Evolutionary conservation across 2,888 invertebrate species (phyloP), one percentile per base, ranked within the genome.

Genomic region (Cancer borealis): DNA sequence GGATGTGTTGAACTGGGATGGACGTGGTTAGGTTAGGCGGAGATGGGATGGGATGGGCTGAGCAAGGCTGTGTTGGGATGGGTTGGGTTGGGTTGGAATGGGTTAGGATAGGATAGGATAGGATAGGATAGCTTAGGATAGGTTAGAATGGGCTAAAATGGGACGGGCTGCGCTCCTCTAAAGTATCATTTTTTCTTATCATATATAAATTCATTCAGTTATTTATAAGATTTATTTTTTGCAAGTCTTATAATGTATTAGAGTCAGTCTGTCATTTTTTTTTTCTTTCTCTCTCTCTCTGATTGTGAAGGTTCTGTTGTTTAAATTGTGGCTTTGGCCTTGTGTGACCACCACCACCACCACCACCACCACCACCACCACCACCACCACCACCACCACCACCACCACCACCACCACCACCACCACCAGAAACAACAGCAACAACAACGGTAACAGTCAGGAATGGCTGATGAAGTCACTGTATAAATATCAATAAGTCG

Each of bases 341-440:
- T 30, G 2, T n/a, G 79, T 79, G 30, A 79, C 79, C 12, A 3
- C 30, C 30, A 79, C 30, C 30, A 79, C 79, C 12, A 30, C 30
- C 79, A 79, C 79, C 79, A 79, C 66, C 66, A n/a, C 66, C 21
- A n/a, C 8, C n/a, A 66, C n/a, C 66, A 66, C 66, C n/a, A n/a
- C 66, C 5, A 66, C 4, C 8, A 66, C 3, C 21, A 66, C 21
- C n/a, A 66, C 1, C 66, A 66, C 4, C n/a, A 66, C 8, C 54
- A 54, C 1, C 54, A 54, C 8, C 54, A 54, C 8, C 4, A 6
- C 10, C 6, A 49, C 54, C 8, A 54, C 54, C 8, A 54, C 54
- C n/a, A n/a, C n/a, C n/a, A n/a, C n/a, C n/a, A n/a, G 14, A 54
- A 49, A 12, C 54, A 54, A 54, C 54, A 66, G n/a, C n/a, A n/a